A percentile compares a stretch with the other conserved stretches of the same genome.
Evolutionary conservation across 2,888 invertebrate species (phyloP).

Genomic region (Alsophila aescularia): DNA sequence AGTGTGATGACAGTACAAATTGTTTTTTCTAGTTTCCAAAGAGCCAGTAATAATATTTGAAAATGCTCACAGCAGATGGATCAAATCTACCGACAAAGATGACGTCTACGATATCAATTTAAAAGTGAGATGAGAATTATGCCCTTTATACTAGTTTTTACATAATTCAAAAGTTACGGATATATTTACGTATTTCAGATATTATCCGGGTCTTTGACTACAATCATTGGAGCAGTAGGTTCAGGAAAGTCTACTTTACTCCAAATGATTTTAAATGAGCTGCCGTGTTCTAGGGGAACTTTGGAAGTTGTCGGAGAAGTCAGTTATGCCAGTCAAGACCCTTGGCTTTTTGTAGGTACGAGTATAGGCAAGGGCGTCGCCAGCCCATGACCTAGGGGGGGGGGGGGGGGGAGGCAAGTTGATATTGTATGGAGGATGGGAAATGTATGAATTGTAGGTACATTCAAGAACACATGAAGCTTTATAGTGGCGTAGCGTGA

Average conservation of each 20-base stretch:
- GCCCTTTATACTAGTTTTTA: not conserved
- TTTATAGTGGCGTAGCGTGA: no score
- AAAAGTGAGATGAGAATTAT: conserved; percentile 50
- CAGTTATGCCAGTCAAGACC: conserved; percentile 92
- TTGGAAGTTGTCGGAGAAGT: conserved; percentile 85
- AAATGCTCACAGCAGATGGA: conserved; percentile 80
- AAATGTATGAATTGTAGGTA: no score
- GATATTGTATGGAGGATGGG: no score
- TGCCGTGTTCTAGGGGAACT: conserved; percentile 87
- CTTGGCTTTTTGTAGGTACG: conserved; percentile 90
- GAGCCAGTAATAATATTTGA: conserved; percentile 65
- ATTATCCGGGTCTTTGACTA: conserved; percentile 76
- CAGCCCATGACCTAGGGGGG: no score
- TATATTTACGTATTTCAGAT: conserved; percentile 49
- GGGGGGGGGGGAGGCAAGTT: no score
- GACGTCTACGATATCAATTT: conserved; percentile 77
- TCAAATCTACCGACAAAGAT: conserved; percentile 64
- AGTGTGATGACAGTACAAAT: not conserved
- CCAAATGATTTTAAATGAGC: conserved; percentile 89
- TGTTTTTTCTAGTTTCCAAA: conserved; percentile 30
- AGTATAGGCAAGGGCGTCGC: not conserved
- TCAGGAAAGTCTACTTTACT: conserved; percentile 86
- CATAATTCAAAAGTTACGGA: not conserved
- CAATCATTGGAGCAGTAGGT: conserved; percentile 86
- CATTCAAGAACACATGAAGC: no score